Evolutionary conservation across 2,797 vertebrate species (phyloP), one percentile per base, ranked within the genome.

Genomic region (Mycteria americana): DNA sequence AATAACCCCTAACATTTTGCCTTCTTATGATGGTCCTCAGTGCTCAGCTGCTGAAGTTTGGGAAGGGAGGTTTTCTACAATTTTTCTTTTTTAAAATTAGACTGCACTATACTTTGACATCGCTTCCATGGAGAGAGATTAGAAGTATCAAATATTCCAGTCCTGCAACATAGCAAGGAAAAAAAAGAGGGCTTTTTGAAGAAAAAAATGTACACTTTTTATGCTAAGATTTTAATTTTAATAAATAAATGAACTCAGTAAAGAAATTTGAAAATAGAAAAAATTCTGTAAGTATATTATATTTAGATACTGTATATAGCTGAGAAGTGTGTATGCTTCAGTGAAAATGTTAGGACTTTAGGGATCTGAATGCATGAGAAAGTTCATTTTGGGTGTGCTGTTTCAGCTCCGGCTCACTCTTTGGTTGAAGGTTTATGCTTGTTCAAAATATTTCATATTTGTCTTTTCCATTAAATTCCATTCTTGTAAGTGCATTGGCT

Each of bases 1-100:
- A 93, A 96, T 95, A 93, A 94, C 89, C 92, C 96, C 22, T 95
- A 63, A 90, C 91, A 84, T 73, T 94, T 89, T 92, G 75, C 54
- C 50, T 53, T 53, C 79, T 77, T 85, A 15, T 65, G 85, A 30
- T 83, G 75, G 45, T 95, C 92, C 50, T 85, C 60, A 41, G 39
- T 37, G 67, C 63, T 79, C 54, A 79, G 63, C 46, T 89, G 65
- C 51, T 85, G 83, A 88, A 76, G 83, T 88, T 95, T 94, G 77
- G 50, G 46, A 84, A 79, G 21, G 35, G 6, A 82, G 14, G 13
- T 41, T 94, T 96, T 83, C 45, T 73, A 10, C 74, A 91, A 80
- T 75, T 92, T 92, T 16, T 72, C 13, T 17, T 84, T 80, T 91
- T 88, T 70, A 70, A 94, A 90, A 95, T 94, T 92, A 73, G 89